phyloP scores from a whole-genome alignment of 2,888 invertebrate species.

The Selenia dentaria region DNA sequence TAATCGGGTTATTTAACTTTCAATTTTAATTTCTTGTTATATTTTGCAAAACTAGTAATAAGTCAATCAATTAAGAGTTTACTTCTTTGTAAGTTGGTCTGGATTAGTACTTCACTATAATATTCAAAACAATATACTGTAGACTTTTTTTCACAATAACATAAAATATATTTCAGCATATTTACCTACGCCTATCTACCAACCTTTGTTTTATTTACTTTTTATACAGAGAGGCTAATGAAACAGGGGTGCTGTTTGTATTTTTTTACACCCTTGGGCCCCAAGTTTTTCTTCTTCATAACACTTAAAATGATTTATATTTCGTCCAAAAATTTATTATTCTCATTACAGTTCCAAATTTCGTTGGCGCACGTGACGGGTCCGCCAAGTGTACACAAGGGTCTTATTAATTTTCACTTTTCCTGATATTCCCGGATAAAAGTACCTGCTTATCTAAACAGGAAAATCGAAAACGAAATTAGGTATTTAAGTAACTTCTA shows the following conservation, averaged over 20 bases:
- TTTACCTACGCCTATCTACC: no score
- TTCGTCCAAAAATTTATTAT: slow-evolving; percentile 53
- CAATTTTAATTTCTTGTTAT: no score
- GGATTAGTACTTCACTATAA: no score
- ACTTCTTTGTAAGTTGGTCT: no score
- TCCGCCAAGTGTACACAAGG: slow-evolving; percentile 25
- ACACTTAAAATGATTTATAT: slow-evolving; percentile 52
- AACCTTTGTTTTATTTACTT: slow-evolving; percentile 25
- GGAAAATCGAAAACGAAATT: slow-evolving; percentile 12
- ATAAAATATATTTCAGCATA: no score
- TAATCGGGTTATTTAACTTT: no score
- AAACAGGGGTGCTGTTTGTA: slow-evolving; percentile 35
- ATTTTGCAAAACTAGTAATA: no score
- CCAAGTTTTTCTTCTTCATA: slow-evolving; percentile 40
- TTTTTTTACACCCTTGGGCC: slow-evolving; percentile 34
- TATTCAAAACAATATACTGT: no score
- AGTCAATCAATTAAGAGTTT: no score
- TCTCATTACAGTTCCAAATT: slow-evolving; percentile 56
- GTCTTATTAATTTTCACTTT: slow-evolving; percentile 29
- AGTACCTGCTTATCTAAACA: slow-evolving; percentile 20
- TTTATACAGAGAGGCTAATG: slow-evolving; percentile 25
- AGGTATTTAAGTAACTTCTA: slow-evolving; percentile 8
- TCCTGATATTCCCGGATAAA: slow-evolving; percentile 18
- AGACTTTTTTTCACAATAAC: no score
- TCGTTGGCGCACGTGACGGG: slow-evolving; percentile 50